Percentiles rank a stretch among this genome's conserved stretches.
Conservation (phyloP, 2,113 vertebrate genomes). For the Dipodomys stephensi region DNA sequence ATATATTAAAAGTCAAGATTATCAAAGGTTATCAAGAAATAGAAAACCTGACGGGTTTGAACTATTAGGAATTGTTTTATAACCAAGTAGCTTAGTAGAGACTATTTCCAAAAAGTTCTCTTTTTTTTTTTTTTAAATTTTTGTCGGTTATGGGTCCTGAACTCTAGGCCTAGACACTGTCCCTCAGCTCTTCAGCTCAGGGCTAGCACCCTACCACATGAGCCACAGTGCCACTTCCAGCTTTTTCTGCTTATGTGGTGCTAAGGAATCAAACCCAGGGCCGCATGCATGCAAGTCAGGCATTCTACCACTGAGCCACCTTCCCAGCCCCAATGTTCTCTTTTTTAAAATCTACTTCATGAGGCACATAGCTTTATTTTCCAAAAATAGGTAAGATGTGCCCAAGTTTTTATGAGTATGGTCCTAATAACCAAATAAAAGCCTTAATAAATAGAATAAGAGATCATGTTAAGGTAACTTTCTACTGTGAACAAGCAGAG, state of each 20-base stretch:
- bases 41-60: constrained; percentile 10
- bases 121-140: no score
- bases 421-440: constrained; percentile 43
- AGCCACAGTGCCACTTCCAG: no score
- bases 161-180: no score
- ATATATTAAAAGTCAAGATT: constrained; percentile 43
- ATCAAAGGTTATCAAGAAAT: not conserved
- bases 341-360: not conserved
- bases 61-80: constrained; percentile 12
- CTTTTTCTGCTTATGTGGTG: no score
- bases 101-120: constrained; percentile 15
- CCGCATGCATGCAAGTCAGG: no score
- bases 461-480: constrained; percentile 53
- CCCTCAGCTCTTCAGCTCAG: no score
- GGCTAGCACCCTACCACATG: no score
- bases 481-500: constrained; percentile 4
- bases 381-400: constrained; percentile 43
- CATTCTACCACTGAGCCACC: no score
- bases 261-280: no score
- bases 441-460: constrained; percentile 51
- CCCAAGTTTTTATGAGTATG: not conserved
- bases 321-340: no score
- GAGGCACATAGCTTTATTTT: constrained; percentile 56
- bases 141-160: no score
- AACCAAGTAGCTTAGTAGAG: constrained; percentile 2